Conservation (phyloP, 2,113 vertebrate species). For the Gallinago paraguaiae region DNA sequence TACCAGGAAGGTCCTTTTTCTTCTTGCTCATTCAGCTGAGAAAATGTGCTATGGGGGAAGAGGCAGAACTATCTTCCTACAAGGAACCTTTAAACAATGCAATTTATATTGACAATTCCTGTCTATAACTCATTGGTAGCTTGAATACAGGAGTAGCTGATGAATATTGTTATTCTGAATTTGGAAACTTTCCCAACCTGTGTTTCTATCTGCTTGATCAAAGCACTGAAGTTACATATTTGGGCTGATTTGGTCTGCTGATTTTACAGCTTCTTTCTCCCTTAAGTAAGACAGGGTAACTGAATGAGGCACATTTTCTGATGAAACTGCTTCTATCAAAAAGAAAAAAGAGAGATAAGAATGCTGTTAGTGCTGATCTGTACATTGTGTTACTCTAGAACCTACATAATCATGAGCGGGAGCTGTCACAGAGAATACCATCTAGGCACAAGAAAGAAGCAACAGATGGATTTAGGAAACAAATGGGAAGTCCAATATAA, state of each 20-base stretch:
- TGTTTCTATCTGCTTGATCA: not conserved
- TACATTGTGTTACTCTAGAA: not conserved
- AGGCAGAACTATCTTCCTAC: not conserved
- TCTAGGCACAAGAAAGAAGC: not conserved
- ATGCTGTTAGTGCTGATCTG: not conserved
- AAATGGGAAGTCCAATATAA: not conserved
- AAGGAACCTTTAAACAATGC: not conserved
- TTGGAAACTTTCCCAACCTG: not conserved
- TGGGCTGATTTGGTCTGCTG: not conserved
- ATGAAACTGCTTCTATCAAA: not conserved
- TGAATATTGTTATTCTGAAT: not conserved
- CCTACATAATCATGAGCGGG: not conserved
- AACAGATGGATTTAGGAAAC: conserved; percentile 6
- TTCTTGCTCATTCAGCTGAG: not conserved
- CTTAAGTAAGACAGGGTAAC: not conserved
- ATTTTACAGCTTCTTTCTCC: not conserved
- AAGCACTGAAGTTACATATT: not conserved
- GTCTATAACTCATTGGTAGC: not conserved
- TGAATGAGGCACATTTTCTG: not conserved
- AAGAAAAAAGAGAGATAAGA: not conserved
- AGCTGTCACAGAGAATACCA: not conserved
- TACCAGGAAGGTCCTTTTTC: not conserved
- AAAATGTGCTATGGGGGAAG: not conserved
- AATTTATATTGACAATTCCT: not conserved
- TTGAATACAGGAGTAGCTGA: not conserved